These are phyloP conservation scores for Petroica traversi DNA, from an alignment of 2,113 vertebrate species.

Conservation along the genomic window DNA sequence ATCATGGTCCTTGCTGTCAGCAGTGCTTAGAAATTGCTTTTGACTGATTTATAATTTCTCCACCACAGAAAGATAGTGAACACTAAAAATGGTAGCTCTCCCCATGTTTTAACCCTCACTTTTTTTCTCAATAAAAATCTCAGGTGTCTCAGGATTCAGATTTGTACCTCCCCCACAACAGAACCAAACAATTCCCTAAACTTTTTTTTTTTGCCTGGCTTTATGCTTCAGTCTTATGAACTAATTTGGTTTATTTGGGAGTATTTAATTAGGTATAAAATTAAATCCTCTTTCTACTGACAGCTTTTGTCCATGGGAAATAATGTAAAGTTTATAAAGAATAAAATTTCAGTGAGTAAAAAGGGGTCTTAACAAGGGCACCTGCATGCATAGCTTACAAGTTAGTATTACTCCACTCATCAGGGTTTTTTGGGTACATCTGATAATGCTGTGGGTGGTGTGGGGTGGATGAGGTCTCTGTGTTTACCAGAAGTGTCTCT, in stretches of 20 bases:
- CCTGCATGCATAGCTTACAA: background rate
- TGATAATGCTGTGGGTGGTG: no score
- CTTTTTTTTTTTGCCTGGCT: background rate
- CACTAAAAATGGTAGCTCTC: background rate
- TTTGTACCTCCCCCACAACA: background rate
- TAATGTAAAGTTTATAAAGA: background rate
- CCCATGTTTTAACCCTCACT: background rate
- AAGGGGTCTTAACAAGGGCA: background rate
- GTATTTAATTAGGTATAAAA: background rate
- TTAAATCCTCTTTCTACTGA: background rate
- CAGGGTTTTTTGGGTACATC: background rate
- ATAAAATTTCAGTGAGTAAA: background rate
- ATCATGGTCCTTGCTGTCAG: background rate
- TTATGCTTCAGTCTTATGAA: background rate
- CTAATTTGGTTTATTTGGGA: background rate
- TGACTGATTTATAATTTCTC: background rate
- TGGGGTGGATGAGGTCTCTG: no score
- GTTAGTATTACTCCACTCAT: background rate
- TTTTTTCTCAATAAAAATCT: background rate
- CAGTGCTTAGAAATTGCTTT: background rate
- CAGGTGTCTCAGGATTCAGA: background rate
- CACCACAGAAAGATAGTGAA: background rate
- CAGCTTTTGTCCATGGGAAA: background rate
- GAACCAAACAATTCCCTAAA: background rate
- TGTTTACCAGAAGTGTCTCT: no score